phyloP scores from a whole-genome alignment of 2,888 invertebrate genomes.

The Orchesella flavescens region DNA sequence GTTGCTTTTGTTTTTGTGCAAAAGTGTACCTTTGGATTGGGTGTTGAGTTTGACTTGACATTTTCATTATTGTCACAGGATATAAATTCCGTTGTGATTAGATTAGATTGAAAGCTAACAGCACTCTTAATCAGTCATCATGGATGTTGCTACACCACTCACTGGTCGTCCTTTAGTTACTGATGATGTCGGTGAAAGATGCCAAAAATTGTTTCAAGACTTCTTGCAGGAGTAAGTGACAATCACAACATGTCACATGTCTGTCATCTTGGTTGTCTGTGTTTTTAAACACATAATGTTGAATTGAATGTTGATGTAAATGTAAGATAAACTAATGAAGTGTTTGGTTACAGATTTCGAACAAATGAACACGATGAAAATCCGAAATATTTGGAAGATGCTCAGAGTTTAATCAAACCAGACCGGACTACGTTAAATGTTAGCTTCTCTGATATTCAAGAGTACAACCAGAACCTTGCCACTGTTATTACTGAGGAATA shows the following conservation, averaged over 20 bases:
- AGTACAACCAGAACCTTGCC: slow-evolving; percentile 92
- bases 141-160: slow-evolving; percentile 88
- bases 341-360: slow-evolving; percentile 75
- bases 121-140: slow-evolving; percentile 73
- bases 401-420: slow-evolving; percentile 78
- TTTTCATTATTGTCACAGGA: too few species aligned
- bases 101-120: neutral
- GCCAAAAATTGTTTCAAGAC: slow-evolving; percentile 96
- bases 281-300: too few species aligned
- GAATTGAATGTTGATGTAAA: neutral
- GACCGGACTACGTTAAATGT: slow-evolving; percentile 94
- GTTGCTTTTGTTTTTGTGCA: too few species aligned
- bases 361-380: slow-evolving; percentile 90
- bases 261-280: neutral
- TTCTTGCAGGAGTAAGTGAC: slow-evolving; percentile 93
- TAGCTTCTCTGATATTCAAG: slow-evolving; percentile 94
- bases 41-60: too few species aligned
- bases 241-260: neutral
- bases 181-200: slow-evolving; percentile 93
- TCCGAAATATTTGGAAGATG: slow-evolving; percentile 87
- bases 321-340: too few species aligned
- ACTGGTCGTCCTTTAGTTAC: slow-evolving; percentile 84
- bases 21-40: too few species aligned
- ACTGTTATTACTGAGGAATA: slow-evolving; percentile 96
- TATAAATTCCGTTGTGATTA: neutral